Evolutionary conservation across 2,888 invertebrate genomes (phyloP), one percentile per base, ranked within the genome.

Genomic region (Epiblema foenella): DNA sequence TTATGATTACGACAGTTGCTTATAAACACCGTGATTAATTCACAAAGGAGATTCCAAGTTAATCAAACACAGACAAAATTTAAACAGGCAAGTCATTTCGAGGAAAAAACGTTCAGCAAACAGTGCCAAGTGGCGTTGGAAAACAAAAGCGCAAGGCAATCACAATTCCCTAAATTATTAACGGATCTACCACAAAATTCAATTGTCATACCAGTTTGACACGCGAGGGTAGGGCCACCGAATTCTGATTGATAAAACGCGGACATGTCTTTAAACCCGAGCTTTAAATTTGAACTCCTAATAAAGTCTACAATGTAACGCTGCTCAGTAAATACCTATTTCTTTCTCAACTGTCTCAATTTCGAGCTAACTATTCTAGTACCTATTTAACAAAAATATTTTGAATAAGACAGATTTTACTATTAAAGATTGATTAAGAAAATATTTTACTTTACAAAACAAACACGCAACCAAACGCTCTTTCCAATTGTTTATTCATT

Each of bases 121-220:
- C 54, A 64, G 64, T n/a, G 64, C 52, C 59, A 63, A 62, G 67
- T 70, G 58, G 54, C 57, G 65, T 33, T 69, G 49, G 73, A 76
- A 70, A 75, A 77, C 63, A 67, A 75, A 68, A 73, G 70, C 76
- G 73, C 74, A 70, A 74, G 72, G 75, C 74, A 80, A 80, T 77
- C 77, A 80, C 74, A 76, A 78, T 72, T 74, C 75, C 76, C 77
- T 81, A 77, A 77, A 80, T 77, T 83, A 83, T 81, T 77, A 75
- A 82, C 78, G 76, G 77, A 76, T 69, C 71, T 75, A 73, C 80
- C 78, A 81, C 80, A 79, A 82, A 85, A 83, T 86, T 86, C 84
- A 85, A 88, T 85, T 83, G 83, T 85, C 82, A 86, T 83, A 81
- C 83, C 82, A 77, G 76, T 78, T 82, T 85, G 90, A 88, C 91